These are phyloP conservation scores for Stenopsyche tienmushanensis DNA, from an alignment of 1,140 invertebrate genomes.

Conservation along the genomic window DNA sequence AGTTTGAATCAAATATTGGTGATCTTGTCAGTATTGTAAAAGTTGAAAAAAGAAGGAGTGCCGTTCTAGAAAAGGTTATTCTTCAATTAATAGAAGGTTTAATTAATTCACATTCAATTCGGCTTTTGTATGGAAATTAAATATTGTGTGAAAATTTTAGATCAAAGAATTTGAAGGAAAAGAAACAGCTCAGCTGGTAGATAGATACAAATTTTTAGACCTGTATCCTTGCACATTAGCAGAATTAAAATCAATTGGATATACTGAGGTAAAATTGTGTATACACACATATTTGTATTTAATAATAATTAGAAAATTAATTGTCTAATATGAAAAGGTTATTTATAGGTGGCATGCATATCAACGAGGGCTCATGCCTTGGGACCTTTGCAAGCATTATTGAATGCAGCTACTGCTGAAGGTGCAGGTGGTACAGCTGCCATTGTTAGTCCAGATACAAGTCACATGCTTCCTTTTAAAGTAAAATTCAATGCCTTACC, in stretches of 20 bases:
- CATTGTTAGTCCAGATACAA: slow-evolving; percentile 80
- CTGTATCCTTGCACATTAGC: slow-evolving; percentile 86
- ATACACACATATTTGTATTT: background rate
- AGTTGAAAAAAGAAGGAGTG: slow-evolving; percentile 90
- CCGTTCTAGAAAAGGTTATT: slow-evolving; percentile 88
- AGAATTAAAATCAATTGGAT: slow-evolving; percentile 89
- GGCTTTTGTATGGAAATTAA: background rate
- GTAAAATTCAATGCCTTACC: slow-evolving; percentile 79
- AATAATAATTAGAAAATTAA: background rate
- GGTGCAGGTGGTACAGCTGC: slow-evolving; percentile 55
- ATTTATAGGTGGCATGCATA: slow-evolving; percentile 55
- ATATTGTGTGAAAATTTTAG: slow-evolving; percentile 56
- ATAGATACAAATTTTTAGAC: slow-evolving; percentile 93
- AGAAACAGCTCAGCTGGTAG: slow-evolving; percentile 93
- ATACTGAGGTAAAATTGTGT: slow-evolving; percentile 63
- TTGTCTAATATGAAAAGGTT: too few species aligned
- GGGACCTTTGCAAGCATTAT: slow-evolving; percentile 43
- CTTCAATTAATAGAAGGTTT: slow-evolving; percentile 1
- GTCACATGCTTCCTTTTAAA: slow-evolving; percentile 97
- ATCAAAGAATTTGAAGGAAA: slow-evolving; percentile 96
- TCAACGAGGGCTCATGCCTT: slow-evolving; percentile 54
- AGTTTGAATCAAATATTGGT: slow-evolving; percentile 98
- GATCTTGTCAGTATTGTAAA: slow-evolving; percentile 97
- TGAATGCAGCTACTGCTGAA: slow-evolving; percentile 44
- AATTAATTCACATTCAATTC: background rate